Evolutionary conservation across 2,888 invertebrate species (phyloP).

Genomic region (Desoria tigrina): DNA sequence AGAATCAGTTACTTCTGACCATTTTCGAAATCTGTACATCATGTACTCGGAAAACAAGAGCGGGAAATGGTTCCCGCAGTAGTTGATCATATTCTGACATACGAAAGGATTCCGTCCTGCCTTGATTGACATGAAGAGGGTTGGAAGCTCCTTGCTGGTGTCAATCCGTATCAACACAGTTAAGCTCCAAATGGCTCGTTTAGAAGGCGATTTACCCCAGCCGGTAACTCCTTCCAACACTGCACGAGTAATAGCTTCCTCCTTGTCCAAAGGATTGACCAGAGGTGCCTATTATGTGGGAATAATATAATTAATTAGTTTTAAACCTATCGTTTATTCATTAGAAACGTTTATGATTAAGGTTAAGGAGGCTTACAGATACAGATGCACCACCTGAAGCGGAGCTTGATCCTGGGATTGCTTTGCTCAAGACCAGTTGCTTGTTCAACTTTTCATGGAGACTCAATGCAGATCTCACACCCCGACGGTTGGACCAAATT

Average conservation of each 20-base stretch:
- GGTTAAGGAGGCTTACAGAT: no score
- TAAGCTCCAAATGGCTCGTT: constrained; percentile 5
- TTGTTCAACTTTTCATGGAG: background rate
- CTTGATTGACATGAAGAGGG: background rate
- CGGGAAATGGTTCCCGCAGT: background rate
- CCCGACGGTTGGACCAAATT: background rate
- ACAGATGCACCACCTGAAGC: no score
- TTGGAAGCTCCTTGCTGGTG: background rate
- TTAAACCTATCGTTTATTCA: no score
- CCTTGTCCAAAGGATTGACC: background rate
- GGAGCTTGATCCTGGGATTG: no score
- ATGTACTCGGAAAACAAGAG: background rate
- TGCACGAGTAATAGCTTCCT: constrained; percentile 1
- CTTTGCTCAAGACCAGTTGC: background rate
- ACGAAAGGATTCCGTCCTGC: background rate
- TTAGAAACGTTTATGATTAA: no score
- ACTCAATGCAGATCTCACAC: background rate
- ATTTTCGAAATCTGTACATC: background rate
- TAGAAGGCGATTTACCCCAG: constrained; percentile 1
- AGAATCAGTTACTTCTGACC: background rate
- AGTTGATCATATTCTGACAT: constrained; percentile 8
- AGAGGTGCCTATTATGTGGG: background rate
- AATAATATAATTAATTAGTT: no score
- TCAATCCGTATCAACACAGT: background rate
- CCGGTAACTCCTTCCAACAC: background rate